Percentiles rank a stretch among this genome's conserved stretches.
phyloP scores from a whole-genome alignment of 2,888 invertebrate genomes.

The Biston stratarius region DNA sequence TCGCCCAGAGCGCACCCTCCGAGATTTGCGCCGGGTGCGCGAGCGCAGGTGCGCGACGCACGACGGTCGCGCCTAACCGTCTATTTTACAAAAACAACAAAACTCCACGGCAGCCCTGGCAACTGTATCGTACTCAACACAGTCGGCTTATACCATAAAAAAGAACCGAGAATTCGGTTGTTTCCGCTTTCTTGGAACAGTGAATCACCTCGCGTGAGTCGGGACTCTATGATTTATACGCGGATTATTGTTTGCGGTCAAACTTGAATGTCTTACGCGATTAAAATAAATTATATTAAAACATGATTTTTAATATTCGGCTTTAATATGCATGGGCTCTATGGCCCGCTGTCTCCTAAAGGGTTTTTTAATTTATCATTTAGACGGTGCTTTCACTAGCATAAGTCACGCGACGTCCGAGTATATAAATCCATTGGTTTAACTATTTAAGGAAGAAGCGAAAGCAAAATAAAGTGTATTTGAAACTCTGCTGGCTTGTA shows the following conservation, averaged over 20 bases:
- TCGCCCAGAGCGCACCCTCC: constrained; percentile 70
- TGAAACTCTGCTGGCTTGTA: constrained; percentile 9
- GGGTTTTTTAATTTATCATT: constrained; percentile 71
- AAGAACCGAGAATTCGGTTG: constrained; percentile 78
- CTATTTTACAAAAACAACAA: constrained; percentile 70
- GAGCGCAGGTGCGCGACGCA: constrained; percentile 79
- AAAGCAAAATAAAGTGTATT: constrained; percentile 43
- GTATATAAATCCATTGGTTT: constrained; percentile 57
- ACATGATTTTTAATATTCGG: constrained; percentile 68
- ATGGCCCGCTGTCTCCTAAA: constrained; percentile 62
- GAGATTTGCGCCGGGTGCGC: constrained; percentile 80
- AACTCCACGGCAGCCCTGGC: constrained; percentile 55
- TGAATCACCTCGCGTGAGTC: constrained; percentile 80
- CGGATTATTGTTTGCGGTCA: constrained; percentile 74
- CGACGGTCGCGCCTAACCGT: constrained; percentile 68
- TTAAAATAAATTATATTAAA: constrained; percentile 62
- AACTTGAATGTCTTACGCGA: constrained; percentile 61
- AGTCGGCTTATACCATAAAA: constrained; percentile 72
- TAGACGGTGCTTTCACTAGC: constrained; percentile 71
- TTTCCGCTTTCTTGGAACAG: constrained; percentile 83
- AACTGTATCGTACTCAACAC: constrained; percentile 61
- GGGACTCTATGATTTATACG: constrained; percentile 76
- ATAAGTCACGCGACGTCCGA: constrained; percentile 70
- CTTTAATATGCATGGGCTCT: constrained; percentile 58
- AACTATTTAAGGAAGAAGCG: constrained; percentile 49